phyloP scores from a whole-genome alignment of 2,113 vertebrate species.

The Eonycteris spelaea region DNA sequence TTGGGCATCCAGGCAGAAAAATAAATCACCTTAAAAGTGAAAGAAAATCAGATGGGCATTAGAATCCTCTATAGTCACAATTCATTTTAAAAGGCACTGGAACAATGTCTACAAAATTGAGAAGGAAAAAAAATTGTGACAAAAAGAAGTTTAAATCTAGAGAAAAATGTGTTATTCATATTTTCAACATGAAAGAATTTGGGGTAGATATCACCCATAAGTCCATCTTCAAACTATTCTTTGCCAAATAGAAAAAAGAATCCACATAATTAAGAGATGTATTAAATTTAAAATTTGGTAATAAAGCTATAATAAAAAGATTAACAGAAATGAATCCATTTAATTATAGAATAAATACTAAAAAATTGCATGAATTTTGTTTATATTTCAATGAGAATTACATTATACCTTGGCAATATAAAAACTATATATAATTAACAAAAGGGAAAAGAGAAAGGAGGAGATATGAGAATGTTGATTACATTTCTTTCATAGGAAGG shows the following conservation, averaged over 20 bases:
- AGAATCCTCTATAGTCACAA: not conserved
- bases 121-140: not conserved
- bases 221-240: not conserved
- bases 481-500: not conserved
- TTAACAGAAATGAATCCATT: not conserved
- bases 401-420: not conserved
- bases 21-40: not conserved
- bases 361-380: not conserved
- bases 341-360: not conserved
- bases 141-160: not conserved
- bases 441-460: not conserved
- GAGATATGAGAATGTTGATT: not conserved
- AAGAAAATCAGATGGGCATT: not conserved
- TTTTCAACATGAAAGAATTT: not conserved
- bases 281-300: not conserved
- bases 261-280: not conserved
- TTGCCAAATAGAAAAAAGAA: not conserved
- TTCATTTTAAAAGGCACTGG: not conserved
- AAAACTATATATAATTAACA: not conserved
- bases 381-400: not conserved
- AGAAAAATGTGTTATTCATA: not conserved
- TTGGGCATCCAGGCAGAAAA: not conserved
- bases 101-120: not conserved
- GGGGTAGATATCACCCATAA: not conserved
- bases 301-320: not conserved